These are phyloP conservation scores for Saimiri boliviensis DNA, from an alignment of 2,113 vertebrate species.

Conservation along the genomic window DNA sequence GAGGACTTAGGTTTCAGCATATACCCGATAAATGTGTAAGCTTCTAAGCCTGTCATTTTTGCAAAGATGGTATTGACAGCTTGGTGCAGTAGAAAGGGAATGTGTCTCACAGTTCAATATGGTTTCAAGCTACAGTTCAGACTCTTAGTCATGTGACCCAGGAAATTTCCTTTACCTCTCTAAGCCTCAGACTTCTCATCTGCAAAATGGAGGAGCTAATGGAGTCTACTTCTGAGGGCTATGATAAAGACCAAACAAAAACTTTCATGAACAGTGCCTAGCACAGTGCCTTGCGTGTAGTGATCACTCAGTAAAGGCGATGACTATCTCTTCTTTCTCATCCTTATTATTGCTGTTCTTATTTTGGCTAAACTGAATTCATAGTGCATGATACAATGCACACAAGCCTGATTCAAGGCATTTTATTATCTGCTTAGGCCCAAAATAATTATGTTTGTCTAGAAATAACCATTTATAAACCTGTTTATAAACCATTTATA, in stretches of 20 bases:
- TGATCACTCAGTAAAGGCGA: background rate
- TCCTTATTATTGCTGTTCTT: background rate
- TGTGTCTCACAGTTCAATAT: background rate
- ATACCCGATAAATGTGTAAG: background rate
- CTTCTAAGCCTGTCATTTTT: background rate
- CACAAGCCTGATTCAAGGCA: background rate
- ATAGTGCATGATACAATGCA: background rate
- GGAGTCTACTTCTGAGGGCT: background rate
- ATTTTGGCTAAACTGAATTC: background rate
- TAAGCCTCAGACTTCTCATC: background rate
- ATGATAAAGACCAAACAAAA: background rate
- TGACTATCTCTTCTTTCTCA: rapidly evolving
- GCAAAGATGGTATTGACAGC: background rate
- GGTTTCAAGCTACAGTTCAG: background rate
- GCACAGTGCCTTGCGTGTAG: background rate
- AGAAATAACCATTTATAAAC: background rate
- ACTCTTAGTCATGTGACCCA: background rate
- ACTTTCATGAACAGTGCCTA: background rate
- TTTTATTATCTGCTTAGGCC: background rate
- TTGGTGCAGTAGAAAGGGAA: background rate
- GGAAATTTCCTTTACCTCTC: background rate
- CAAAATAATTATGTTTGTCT: background rate
- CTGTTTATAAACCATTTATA: background rate
- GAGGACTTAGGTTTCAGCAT: background rate
- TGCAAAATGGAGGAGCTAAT: background rate